These are phyloP conservation scores for Notospermus geniculatus DNA, from an alignment of 1,140 invertebrate species.

Conservation along the genomic window DNA sequence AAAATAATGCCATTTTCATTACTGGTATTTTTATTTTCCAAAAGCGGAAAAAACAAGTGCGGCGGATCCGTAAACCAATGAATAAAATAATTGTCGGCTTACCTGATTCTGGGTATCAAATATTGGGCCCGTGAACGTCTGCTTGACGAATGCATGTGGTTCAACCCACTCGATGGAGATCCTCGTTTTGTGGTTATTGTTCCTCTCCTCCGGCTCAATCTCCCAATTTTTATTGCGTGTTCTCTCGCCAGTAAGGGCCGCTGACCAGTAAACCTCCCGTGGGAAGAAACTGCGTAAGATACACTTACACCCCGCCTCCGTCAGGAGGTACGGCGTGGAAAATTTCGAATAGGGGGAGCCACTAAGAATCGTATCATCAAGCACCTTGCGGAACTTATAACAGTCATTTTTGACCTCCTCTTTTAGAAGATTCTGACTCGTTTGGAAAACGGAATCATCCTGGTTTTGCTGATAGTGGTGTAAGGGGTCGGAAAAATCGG, in stretches of 20 bases:
- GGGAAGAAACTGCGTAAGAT: constrained; percentile 75
- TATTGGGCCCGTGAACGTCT: constrained; percentile 68
- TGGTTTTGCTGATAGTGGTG: constrained; percentile 48
- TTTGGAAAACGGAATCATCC: constrained; percentile 52
- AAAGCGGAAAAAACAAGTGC: no score
- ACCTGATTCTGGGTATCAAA: constrained; percentile 38
- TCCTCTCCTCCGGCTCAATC: constrained; percentile 6
- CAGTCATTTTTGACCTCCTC: constrained; percentile 9
- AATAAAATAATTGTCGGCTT: no score
- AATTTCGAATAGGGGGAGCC: constrained; percentile 84
- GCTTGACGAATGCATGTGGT: constrained; percentile 71
- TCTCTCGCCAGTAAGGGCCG: constrained; percentile 44
- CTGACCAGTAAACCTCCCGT: constrained; percentile 75
- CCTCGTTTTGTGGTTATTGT: constrained; percentile 20
- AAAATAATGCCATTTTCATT: no score
- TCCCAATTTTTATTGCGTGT: constrained; percentile 14
- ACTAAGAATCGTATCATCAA: constrained; percentile 75
- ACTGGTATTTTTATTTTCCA: no score
- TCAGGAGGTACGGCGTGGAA: constrained; percentile 84
- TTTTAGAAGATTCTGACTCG: constrained; percentile 35
- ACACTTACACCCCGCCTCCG: constrained; percentile 76
- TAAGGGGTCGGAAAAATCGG: constrained; percentile 55
- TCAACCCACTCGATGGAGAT: constrained; percentile 27
- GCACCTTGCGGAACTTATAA: constrained; percentile 67
- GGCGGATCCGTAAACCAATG: no score